Base-by-base conservation (phyloP, 2,113 vertebrate species). In the Pungitius pungitius region DNA sequence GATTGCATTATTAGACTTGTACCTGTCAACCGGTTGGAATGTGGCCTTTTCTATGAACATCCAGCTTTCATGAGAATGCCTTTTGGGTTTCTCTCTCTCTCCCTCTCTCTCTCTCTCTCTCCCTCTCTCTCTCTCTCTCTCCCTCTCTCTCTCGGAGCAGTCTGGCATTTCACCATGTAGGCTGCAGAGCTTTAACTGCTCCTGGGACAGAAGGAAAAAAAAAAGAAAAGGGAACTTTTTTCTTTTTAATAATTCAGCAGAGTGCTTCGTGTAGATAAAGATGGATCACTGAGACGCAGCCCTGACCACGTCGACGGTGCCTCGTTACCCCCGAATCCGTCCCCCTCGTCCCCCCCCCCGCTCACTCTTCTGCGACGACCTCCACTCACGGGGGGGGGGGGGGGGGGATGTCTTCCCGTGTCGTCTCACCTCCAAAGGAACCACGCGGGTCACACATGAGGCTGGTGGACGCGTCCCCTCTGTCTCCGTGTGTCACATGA, bases 111-210 rank as follows among this genome's bases (percentile, higher is more conserved):
- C 14, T 43, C 14, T 17, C 42, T 43, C 42, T 18, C 40, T 43
- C 42, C 17, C 42, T 42, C 40, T 15, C 40, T 42, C 40, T 15
- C 12, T 42, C 12, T 17, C 42, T 43, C 42, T 18, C 40, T 43
- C 42, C 17, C 42, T 42, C 40, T 15, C 40, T 42, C 40, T 15
- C 1, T 39, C 37, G 8, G 67, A 72, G 75, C 63, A 14, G 11
- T 71, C 37, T 63, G 73, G 68, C 51, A 60, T 86, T 85, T 90
- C 80, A 82, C 90, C 90, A 90, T 91, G 79, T 90, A 91, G 90
- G 90, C 70, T 87, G 74, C 68, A 59, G 65, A 76, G 81, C 71
- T 40, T n/a, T 1, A 27, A 39, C 73, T 11, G 17, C 68, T 69
- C 58, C 57, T 9, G 66, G 33, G 69, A 55, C 18, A 10, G 12